Conservation (phyloP, 1,140 invertebrate genomes). For the Mycetomoellerius zeteki region DNA sequence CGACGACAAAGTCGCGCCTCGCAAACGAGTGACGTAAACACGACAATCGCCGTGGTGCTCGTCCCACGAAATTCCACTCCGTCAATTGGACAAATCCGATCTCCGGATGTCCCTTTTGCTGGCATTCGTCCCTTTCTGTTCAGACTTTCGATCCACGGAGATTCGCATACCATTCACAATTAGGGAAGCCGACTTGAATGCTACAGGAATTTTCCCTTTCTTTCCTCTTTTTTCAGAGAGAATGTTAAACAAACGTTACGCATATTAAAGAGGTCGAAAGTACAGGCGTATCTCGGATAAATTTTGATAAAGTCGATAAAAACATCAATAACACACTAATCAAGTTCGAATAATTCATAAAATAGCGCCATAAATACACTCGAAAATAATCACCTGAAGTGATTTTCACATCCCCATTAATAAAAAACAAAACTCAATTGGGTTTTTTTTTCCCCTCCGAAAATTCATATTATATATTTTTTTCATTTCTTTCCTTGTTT, state of each 20-base stretch:
- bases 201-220: not conserved
- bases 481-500: not conserved
- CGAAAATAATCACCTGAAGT: not conserved
- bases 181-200: not conserved
- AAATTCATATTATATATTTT: not conserved
- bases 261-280: not conserved
- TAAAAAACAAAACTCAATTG: not conserved
- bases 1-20: constrained; percentile 60
- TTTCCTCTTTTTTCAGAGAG: not conserved
- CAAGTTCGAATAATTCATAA: not conserved
- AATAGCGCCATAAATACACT: not conserved
- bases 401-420: not conserved
- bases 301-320: not conserved
- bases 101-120: constrained; percentile 5
- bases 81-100: constrained; percentile 63
- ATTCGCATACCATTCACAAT: constrained; percentile 6
- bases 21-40: constrained; percentile 56
- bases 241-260: not conserved
- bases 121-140: not conserved
- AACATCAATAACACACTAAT: not conserved
- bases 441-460: not conserved
- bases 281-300: not conserved
- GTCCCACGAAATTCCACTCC: constrained; percentile 23
- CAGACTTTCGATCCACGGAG: constrained; percentile 1
- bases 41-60: constrained; percentile 2